These are phyloP conservation scores for Phenacoccus solenopsis DNA, from an alignment of 1,140 invertebrate species.

Conservation along the genomic window DNA sequence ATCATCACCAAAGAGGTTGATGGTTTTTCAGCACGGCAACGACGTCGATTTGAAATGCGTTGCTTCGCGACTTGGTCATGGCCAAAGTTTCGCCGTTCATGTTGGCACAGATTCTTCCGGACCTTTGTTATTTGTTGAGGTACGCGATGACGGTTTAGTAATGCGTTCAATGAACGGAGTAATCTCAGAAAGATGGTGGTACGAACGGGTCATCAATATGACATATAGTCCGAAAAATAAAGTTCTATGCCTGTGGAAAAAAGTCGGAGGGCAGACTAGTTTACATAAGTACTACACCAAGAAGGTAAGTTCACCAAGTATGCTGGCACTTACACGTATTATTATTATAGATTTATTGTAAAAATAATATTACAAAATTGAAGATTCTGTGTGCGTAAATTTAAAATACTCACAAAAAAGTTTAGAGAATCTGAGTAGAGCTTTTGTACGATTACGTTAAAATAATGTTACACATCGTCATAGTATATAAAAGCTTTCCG, in stretches of 20 bases:
- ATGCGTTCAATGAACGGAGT: conserved; percentile 83
- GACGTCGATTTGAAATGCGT: conserved; percentile 92
- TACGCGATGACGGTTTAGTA: conserved; percentile 93
- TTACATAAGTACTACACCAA: conserved; percentile 98
- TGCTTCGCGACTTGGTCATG: conserved; percentile 79
- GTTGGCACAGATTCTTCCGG: conserved; percentile 79
- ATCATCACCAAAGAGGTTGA: background rate
- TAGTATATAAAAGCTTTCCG: background rate
- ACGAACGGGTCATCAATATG: conserved; percentile 97
- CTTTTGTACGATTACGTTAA: too few relatives aligned
- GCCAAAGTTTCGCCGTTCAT: conserved; percentile 96
- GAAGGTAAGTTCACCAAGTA: conserved; percentile 68
- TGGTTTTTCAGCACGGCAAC: conserved; percentile 70
- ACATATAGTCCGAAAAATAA: conserved; percentile 97
- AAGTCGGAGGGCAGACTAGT: conserved; percentile 79
- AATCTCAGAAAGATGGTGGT: conserved; percentile 98
- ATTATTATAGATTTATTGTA: too few relatives aligned
- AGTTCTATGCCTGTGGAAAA: conserved; percentile 89
- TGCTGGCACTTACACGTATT: too few relatives aligned
- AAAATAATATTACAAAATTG: too few relatives aligned
- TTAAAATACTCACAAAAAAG: too few relatives aligned
- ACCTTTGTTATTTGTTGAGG: conserved; percentile 92
- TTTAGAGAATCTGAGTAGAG: too few relatives aligned
- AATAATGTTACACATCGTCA: too few relatives aligned
- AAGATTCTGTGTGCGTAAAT: too few relatives aligned